A percentile compares a stretch with the other conserved stretches of the same genome.
Conservation (phyloP, 2,797 vertebrate genomes). For the Poecilia wingei region DNA sequence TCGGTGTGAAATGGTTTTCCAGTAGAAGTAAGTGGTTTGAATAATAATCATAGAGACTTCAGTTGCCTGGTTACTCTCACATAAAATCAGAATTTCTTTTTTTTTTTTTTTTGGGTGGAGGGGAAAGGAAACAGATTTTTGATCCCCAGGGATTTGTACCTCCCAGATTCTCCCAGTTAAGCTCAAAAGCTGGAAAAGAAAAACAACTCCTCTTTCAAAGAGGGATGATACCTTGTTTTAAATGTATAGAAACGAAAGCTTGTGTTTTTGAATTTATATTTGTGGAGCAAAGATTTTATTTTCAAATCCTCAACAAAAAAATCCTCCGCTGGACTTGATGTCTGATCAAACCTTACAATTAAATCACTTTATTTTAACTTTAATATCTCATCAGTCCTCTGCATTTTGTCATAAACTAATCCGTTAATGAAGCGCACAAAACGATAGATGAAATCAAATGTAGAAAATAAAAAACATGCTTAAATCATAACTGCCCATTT, state of each 20-base stretch:
- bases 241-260: slow-evolving; percentile 6
- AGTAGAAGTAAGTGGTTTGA: slow-evolving; percentile 53
- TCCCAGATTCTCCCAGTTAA: slow-evolving; percentile 11
- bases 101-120: neutral
- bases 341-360: neutral
- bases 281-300: slow-evolving; percentile 15
- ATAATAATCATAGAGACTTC: slow-evolving; percentile 40
- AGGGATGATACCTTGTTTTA: slow-evolving; percentile 11
- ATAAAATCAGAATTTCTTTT: slow-evolving; percentile 36
- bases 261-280: neutral
- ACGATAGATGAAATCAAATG: neutral
- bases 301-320: neutral
- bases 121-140: slow-evolving; percentile 24
- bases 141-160: slow-evolving; percentile 20
- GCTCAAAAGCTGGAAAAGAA: slow-evolving; percentile 25
- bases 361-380: neutral
- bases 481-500: neutral
- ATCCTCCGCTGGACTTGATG: neutral
- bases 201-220: neutral
- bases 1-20: slow-evolving; percentile 41
- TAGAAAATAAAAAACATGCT: neutral
- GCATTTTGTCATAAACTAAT: neutral
- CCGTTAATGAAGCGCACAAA: neutral
- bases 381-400: neutral
- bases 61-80: slow-evolving; percentile 59